Conservation (phyloP, 2,888 invertebrate genomes). For the Esperia sulphurella region DNA sequence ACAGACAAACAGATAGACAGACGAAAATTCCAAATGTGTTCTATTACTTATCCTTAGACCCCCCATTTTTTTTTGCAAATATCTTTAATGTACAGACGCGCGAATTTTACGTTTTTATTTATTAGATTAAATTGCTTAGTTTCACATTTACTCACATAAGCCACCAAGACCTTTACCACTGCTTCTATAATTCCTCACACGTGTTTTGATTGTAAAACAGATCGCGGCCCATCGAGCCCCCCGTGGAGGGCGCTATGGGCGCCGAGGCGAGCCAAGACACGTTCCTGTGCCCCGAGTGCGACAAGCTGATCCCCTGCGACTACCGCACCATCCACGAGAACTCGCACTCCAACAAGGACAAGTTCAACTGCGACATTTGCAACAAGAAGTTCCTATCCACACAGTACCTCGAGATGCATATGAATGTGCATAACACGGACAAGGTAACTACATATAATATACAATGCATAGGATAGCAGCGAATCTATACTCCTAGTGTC, state of each 20-base stretch:
- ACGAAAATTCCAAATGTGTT: too few species aligned
- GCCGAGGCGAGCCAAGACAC: slow-evolving; percentile 33
- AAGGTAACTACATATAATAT: slow-evolving; percentile 69
- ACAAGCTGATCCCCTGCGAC: slow-evolving; percentile 62
- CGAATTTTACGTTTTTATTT: too few species aligned
- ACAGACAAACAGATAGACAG: too few species aligned
- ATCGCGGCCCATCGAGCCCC: slow-evolving; percentile 62
- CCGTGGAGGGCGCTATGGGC: slow-evolving; percentile 55
- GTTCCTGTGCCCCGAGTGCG: slow-evolving; percentile 77
- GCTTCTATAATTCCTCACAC: too few species aligned
- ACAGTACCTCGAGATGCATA: slow-evolving; percentile 85
- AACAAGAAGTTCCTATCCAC: slow-evolving; percentile 84
- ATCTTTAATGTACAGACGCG: too few species aligned
- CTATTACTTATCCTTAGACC: too few species aligned
- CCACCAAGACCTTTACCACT: too few species aligned
- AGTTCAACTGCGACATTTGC: slow-evolving; percentile 82
- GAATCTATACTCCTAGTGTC: too few species aligned
- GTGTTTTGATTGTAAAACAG: slow-evolving; percentile 26
- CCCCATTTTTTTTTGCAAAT: too few species aligned
- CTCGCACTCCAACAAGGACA: slow-evolving; percentile 81
- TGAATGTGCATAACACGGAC: slow-evolving; percentile 82
- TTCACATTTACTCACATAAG: too few species aligned
- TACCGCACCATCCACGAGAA: slow-evolving; percentile 82
- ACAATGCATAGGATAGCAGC: too few species aligned
- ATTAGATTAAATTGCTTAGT: too few species aligned